A percentile compares a stretch with the other conserved stretches of the same genome.
These are phyloP conservation scores for Cryptoprocta ferox DNA, from an alignment of 2,797 vertebrate genomes.

Conservation along the genomic window DNA sequence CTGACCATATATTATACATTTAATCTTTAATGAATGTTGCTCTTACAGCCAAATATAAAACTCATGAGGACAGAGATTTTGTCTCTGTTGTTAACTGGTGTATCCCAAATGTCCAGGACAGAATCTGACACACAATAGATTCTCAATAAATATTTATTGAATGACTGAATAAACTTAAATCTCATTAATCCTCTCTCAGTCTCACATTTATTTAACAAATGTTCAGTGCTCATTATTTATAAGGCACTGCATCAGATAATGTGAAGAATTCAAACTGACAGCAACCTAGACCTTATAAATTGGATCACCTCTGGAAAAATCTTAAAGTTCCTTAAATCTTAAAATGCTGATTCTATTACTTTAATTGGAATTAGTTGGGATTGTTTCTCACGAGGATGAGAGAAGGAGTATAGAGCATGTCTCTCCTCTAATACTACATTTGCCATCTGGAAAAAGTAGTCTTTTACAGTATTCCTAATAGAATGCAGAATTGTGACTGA, in stretches of 20 bases:
- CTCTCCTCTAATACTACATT: neutral
- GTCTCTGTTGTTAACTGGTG: neutral
- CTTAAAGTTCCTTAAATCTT: constrained; percentile 34
- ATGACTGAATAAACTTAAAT: neutral
- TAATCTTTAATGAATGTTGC: neutral
- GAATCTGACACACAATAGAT: neutral
- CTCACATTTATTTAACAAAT: neutral
- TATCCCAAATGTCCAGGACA: neutral
- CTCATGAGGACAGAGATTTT: neutral
- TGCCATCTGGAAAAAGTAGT: neutral
- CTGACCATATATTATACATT: neutral
- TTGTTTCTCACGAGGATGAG: neutral
- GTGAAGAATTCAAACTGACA: neutral
- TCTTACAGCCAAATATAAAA: neutral
- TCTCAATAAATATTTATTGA: neutral
- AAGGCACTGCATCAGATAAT: neutral
- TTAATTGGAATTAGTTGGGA: neutral
- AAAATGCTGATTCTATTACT: neutral
- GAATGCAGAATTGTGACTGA: neutral
- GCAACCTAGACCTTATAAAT: neutral
- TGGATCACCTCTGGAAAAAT: constrained; percentile 4
- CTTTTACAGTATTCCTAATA: neutral
- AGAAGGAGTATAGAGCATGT: neutral
- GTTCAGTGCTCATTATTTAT: neutral
- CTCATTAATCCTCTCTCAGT: neutral